These are phyloP conservation scores for Eublepharis macularius DNA, from an alignment of 2,113 vertebrate species.

Conservation along the genomic window DNA sequence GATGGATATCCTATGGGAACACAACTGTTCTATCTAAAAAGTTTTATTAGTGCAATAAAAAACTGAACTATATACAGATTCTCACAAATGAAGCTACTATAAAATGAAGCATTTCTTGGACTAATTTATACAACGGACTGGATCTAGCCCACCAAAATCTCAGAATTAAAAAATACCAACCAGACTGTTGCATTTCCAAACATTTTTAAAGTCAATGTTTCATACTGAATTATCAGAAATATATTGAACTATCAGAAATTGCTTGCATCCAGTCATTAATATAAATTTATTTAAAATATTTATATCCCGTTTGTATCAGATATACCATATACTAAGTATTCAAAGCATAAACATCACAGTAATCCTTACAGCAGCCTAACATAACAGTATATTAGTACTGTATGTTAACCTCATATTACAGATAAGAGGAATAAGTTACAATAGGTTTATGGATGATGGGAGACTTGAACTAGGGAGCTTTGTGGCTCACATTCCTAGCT, in stretches of 20 bases:
- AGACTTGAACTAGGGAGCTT: neutral
- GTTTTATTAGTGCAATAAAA: conserved; percentile 10
- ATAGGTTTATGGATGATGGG: neutral
- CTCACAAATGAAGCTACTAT: neutral
- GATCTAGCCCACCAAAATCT: neutral
- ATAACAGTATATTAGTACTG: neutral
- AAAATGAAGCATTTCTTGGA: conserved; percentile 29
- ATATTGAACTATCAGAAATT: neutral
- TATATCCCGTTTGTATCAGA: neutral
- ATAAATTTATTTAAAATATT: too few species aligned
- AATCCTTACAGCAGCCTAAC: neutral
- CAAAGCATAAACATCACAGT: neutral
- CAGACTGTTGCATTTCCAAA: neutral
- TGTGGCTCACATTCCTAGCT: neutral
- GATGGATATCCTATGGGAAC: neutral
- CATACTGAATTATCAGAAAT: neutral
- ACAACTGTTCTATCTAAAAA: conserved; percentile 27
- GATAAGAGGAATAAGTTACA: neutral
- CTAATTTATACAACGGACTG: neutral
- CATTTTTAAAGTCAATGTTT: neutral
- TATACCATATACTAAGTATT: neutral
- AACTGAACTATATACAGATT: conserved; percentile 25
- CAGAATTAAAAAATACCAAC: neutral
- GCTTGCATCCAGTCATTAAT: neutral
- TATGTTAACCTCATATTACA: neutral